phyloP scores from a whole-genome alignment of 1,140 invertebrate genomes.

The Drosophila ambigua region DNA sequence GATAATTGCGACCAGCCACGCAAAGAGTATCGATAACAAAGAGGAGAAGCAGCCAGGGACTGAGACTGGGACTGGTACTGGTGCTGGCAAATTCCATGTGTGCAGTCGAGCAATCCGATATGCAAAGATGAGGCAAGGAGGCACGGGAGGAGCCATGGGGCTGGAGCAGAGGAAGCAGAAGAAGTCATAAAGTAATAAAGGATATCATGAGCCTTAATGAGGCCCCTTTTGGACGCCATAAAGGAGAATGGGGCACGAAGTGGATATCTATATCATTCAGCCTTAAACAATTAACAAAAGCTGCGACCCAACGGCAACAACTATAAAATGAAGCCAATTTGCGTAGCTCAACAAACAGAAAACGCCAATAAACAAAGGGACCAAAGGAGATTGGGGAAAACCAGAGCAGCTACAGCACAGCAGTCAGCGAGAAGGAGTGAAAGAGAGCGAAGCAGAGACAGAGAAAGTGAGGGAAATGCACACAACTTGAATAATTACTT shows the following conservation, averaged over 20 bases:
- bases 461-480: conserved; percentile 34
- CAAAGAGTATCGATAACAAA: conserved; percentile 55
- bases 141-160: conserved; percentile 2
- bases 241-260: conserved; percentile 24
- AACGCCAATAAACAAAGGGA: conserved; percentile 43
- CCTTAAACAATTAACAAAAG: conserved; percentile 75
- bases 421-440: conserved; percentile 4
- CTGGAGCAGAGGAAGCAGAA: conserved; percentile 19
- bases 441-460: conserved; percentile 2
- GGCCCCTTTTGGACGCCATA: conserved; percentile 25
- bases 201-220: conserved; percentile 76
- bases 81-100: conserved; percentile 47
- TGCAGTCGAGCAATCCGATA: conserved; percentile 64
- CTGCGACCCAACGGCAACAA: conserved; percentile 56
- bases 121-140: conserved; percentile 36
- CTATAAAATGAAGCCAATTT: conserved; percentile 76
- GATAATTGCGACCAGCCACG: conserved; percentile 43
- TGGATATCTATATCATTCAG: conserved; percentile 70
- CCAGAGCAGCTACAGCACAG: not conserved
- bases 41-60: not conserved
- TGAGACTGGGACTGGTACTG: too few species aligned
- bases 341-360: conserved; percentile 46
- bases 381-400: not conserved
- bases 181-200: conserved; percentile 75
- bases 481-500: conserved; percentile 79